Evolutionary conservation across 2,797 vertebrate species (phyloP).

Genomic region (Psittacula echo): DNA sequence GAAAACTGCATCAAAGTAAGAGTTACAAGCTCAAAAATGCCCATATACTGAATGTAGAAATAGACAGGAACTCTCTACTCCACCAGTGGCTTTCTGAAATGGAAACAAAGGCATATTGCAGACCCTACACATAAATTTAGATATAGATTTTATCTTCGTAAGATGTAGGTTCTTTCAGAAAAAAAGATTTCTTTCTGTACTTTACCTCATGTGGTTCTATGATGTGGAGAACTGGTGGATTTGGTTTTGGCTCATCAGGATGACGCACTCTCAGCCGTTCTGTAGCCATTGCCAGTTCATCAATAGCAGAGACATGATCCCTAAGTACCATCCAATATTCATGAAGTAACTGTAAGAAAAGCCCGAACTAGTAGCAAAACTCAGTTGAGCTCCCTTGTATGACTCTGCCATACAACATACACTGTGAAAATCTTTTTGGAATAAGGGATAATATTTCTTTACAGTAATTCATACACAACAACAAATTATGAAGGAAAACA

Average conservation of each 20-base stretch:
- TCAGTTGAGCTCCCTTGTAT: background rate
- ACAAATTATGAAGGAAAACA: background rate
- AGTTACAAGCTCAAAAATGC: background rate
- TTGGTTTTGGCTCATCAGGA: conserved; percentile 91
- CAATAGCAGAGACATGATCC: conserved; percentile 95
- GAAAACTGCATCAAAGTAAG: background rate
- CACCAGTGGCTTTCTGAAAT: background rate
- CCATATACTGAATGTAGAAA: background rate
- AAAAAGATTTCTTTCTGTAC: background rate
- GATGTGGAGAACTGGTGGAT: conserved; percentile 93
- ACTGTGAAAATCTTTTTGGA: background rate
- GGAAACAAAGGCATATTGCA: background rate
- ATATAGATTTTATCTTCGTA: background rate
- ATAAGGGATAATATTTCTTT: background rate
- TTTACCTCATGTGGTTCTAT: conserved; percentile 95
- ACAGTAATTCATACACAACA: background rate
- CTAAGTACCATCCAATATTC: conserved; percentile 99
- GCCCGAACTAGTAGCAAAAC: background rate
- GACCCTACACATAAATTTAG: background rate
- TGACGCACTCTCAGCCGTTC: conserved; percentile 92
- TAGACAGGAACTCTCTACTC: background rate
- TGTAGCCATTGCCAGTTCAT: conserved; percentile 97
- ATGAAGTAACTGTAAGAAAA: conserved; percentile 86
- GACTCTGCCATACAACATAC: background rate
- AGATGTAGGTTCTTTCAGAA: background rate